A percentile compares a stretch with the other conserved stretches of the same genome.
These are phyloP conservation scores for Calypte anna DNA, from an alignment of 2,113 vertebrate genomes.

Conservation along the genomic window DNA sequence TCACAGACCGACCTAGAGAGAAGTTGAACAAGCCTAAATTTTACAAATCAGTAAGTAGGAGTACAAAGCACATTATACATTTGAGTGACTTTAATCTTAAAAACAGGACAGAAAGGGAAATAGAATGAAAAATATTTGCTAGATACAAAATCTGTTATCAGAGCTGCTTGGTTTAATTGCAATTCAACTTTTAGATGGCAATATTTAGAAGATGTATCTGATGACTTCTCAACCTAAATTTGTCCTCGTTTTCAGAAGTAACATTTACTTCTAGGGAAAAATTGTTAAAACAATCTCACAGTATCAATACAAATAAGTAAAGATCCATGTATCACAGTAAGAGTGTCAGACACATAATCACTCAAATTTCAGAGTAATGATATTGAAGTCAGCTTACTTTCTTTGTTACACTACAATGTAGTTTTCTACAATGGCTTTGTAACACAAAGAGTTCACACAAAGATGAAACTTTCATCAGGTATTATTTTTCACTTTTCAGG, in stretches of 20 bases:
- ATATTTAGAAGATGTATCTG: neutral
- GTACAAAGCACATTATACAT: neutral
- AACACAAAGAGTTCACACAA: neutral
- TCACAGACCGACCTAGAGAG: slow-evolving; percentile 74
- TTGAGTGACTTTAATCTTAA: neutral
- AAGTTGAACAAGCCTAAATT: neutral
- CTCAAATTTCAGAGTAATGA: neutral
- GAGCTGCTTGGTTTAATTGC: neutral
- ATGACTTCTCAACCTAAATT: neutral
- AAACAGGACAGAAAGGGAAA: neutral
- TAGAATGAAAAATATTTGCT: neutral
- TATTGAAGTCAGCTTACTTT: neutral
- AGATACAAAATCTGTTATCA: neutral
- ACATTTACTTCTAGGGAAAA: neutral
- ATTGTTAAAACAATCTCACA: neutral
- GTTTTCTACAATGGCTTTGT: neutral
- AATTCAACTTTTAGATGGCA: neutral
- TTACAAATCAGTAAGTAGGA: neutral
- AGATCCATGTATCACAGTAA: neutral
- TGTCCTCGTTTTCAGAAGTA: neutral
- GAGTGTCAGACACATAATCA: neutral
- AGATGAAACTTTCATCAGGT: too few relatives aligned
- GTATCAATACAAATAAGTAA: neutral
- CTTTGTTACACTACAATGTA: neutral
- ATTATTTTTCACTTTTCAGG: neutral